Evolutionary conservation across 2,888 invertebrate species (phyloP).

Genomic region (Ormyrus nitidulus): DNA sequence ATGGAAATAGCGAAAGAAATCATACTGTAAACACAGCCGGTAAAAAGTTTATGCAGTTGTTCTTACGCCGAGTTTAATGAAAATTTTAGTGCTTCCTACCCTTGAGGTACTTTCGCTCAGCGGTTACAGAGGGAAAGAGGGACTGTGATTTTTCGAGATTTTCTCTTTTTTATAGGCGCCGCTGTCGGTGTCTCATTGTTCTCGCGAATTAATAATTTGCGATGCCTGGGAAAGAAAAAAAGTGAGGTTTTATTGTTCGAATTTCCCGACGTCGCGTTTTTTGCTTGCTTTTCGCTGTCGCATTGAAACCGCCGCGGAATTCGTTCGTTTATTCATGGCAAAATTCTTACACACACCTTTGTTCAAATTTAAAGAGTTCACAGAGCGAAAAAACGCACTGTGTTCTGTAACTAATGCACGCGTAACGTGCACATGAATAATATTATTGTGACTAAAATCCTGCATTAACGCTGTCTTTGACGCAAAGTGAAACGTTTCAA

Average conservation of each 20-base stretch:
- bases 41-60: too few relatives aligned
- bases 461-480: too few relatives aligned
- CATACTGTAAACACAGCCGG: too few relatives aligned
- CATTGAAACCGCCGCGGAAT: neutral
- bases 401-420: neutral
- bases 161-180: constrained; percentile 2
- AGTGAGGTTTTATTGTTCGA: constrained; percentile 8
- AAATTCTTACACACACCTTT: neutral
- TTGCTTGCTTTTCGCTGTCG: neutral
- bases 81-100: neutral
- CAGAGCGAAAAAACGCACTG: neutral
- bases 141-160: constrained; percentile 11
- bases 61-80: neutral
- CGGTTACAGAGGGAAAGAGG: neutral
- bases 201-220: constrained; percentile 28
- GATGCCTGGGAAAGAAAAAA: neutral
- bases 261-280: neutral
- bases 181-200: constrained; percentile 16
- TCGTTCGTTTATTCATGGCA: neutral
- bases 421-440: neutral
- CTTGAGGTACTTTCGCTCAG: constrained; percentile 1
- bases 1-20: too few relatives aligned
- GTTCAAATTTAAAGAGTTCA: neutral
- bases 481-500: too few relatives aligned
- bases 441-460: too few relatives aligned